Percentiles rank a stretch among this genome's conserved stretches.
These are phyloP conservation scores for Laterallus jamaicensis DNA, from an alignment of 2,113 vertebrate genomes.

Conservation along the genomic window DNA sequence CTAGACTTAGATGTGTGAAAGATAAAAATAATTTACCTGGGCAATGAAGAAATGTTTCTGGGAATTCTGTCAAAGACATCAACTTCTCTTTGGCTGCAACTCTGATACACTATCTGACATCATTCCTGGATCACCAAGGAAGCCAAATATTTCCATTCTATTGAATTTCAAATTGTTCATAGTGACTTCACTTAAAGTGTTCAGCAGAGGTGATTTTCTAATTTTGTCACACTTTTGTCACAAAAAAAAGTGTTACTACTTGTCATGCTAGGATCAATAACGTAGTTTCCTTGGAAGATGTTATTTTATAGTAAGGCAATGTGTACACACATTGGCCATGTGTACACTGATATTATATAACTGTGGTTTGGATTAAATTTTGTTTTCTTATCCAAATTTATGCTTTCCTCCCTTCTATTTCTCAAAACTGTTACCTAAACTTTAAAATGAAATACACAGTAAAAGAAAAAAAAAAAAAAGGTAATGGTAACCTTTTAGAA, in stretches of 20 bases:
- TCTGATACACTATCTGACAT: background rate
- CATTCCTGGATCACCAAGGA: background rate
- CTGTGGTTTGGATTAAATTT: background rate
- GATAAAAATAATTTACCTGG: background rate
- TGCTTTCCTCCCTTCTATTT: background rate
- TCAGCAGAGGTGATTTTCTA: background rate
- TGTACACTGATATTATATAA: background rate
- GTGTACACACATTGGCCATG: rapidly evolving
- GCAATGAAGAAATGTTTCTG: background rate
- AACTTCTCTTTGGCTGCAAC: background rate
- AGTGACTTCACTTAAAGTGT: background rate
- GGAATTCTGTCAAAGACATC: background rate
- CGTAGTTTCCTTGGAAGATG: background rate
- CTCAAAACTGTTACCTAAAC: background rate
- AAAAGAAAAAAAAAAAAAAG: background rate
- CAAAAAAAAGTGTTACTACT: background rate
- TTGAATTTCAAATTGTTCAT: background rate
- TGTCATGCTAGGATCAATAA: background rate
- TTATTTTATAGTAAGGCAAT: background rate
- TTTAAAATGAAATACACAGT: background rate
- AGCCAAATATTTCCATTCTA: background rate
- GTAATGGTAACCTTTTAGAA: background rate
- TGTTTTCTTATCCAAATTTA: background rate
- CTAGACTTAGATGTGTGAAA: background rate
- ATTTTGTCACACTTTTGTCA: background rate